Conservation (phyloP, 2,797 vertebrate genomes). For the Melanotaenia boesemani region DNA sequence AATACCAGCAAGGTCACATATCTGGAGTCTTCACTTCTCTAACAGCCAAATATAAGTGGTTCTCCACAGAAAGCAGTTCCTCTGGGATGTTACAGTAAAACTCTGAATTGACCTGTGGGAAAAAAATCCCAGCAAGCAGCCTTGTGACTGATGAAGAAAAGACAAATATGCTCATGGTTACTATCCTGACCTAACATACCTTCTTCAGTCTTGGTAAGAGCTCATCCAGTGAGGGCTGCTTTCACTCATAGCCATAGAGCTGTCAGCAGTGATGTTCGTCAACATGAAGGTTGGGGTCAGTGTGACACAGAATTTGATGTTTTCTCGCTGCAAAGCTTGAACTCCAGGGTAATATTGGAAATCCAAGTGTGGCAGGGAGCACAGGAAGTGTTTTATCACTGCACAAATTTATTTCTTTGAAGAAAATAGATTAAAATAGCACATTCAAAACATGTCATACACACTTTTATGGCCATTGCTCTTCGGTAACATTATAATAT, state of each 20-base stretch:
- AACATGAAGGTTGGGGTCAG: slow-evolving; percentile 3
- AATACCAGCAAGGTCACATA: not conserved
- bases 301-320: slow-evolving; percentile 1
- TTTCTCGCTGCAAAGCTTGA: not conserved
- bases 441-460: not conserved
- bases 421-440: not conserved
- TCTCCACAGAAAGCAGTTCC: not conserved
- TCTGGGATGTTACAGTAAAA: not conserved
- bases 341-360: not conserved
- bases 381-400: not conserved
- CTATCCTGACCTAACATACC: not conserved
- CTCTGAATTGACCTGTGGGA: not conserved
- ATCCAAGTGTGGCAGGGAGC: not conserved
- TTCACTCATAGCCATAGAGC: not conserved
- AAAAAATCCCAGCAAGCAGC: not conserved
- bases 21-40: not conserved
- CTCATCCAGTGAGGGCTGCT: not conserved
- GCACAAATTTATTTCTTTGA: not conserved
- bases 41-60: not conserved
- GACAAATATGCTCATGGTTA: not conserved
- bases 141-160: not conserved
- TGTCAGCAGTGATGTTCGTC: slow-evolving; percentile 1
- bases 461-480: not conserved
- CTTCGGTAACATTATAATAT: not conserved
- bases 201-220: not conserved